A percentile compares a stretch with the other conserved stretches of the same genome.
Conservation (phyloP, 2,888 invertebrate genomes). For the Myathropa florea region DNA sequence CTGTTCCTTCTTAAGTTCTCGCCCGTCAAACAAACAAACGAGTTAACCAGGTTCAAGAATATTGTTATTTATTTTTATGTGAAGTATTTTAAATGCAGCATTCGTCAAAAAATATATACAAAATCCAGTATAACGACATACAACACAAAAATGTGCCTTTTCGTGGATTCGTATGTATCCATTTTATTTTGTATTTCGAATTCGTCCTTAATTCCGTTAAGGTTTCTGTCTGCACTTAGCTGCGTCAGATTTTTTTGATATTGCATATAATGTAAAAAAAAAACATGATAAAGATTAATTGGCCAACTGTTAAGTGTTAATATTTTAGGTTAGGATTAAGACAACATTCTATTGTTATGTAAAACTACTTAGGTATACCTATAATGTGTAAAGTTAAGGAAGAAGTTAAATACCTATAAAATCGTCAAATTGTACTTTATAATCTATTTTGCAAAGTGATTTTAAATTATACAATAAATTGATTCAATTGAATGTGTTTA, state of each 20-base stretch:
- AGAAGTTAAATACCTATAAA: slow-evolving; percentile 42
- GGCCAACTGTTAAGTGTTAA: slow-evolving; percentile 14
- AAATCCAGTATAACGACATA: slow-evolving; percentile 19
- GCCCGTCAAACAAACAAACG: not conserved
- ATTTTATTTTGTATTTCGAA: slow-evolving; percentile 23
- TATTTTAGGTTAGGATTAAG: slow-evolving; percentile 36
- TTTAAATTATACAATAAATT: slow-evolving; percentile 54
- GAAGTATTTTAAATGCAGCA: not conserved
- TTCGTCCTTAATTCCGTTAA: not conserved
- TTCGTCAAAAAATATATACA: not conserved
- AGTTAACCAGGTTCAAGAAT: no score
- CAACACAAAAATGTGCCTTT: slow-evolving; percentile 57
- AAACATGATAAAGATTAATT: not conserved
- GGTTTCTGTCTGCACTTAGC: not conserved
- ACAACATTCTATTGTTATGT: slow-evolving; percentile 37
- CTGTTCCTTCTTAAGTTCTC: not conserved
- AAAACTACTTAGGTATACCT: slow-evolving; percentile 34
- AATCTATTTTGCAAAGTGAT: slow-evolving; percentile 56
- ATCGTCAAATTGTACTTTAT: slow-evolving; percentile 45
- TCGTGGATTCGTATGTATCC: slow-evolving; percentile 27
- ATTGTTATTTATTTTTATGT: not conserved
- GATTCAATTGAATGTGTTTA: not conserved
- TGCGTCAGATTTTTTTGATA: not conserved
- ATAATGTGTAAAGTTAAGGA: slow-evolving; percentile 12
- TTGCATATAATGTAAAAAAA: not conserved